phyloP scores from a whole-genome alignment of 1,140 invertebrate genomes.

The Procambarus virginalis region DNA sequence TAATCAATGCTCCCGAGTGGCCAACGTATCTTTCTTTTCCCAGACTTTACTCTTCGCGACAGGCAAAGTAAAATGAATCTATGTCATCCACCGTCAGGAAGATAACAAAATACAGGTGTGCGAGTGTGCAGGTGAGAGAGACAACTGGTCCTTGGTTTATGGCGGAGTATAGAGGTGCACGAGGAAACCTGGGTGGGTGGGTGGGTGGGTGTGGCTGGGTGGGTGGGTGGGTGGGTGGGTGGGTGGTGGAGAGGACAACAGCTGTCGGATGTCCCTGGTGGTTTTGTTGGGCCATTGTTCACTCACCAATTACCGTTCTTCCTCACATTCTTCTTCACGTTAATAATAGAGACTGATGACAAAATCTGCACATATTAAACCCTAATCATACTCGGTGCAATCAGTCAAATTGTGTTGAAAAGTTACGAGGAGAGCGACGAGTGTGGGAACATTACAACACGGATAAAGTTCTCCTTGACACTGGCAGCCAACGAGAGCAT shows the following conservation, averaged over 20 bases:
- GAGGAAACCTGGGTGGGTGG: no score
- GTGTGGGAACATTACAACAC: background rate
- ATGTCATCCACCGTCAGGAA: background rate
- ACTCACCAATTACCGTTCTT: background rate
- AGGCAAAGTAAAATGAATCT: background rate
- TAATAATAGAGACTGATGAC: background rate
- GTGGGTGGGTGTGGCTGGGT: no score
- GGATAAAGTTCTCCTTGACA: background rate
- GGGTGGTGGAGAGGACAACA: background rate
- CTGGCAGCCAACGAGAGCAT: background rate
- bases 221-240: no score
- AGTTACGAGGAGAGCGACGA: background rate
- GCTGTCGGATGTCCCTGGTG: constrained; percentile 5
- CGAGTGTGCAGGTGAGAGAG: no score
- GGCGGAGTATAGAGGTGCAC: no score
- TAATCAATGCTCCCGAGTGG: constrained; percentile 1
- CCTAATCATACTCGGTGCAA: background rate
- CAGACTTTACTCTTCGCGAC: background rate
- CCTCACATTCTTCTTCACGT: background rate
- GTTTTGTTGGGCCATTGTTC: background rate
- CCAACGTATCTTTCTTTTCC: background rate
- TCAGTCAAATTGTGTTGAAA: background rate
- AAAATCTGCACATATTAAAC: background rate
- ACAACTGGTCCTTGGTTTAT: no score
- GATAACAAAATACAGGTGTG: no score